phyloP scores from a whole-genome alignment of 2,797 vertebrate genomes.

The Lacerta bilineata region DNA sequence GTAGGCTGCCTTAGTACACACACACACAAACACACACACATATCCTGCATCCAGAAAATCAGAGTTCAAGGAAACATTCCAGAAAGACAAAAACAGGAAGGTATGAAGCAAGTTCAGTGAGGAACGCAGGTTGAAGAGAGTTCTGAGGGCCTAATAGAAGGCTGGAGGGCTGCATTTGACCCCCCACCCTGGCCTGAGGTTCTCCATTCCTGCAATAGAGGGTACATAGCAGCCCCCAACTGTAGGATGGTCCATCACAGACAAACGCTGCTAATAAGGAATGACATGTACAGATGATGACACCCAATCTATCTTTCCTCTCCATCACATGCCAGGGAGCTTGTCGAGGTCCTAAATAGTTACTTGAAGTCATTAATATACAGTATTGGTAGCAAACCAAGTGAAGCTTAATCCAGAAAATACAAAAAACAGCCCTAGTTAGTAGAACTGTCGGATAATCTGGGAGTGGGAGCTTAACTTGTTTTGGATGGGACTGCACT shows the following conservation, averaged over 20 bases:
- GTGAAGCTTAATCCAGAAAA: background rate
- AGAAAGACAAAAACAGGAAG: too few species aligned
- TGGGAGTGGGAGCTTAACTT: background rate
- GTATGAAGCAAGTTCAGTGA: too few species aligned
- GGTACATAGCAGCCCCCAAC: background rate
- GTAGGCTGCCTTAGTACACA: too few species aligned
- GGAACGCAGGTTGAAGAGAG: too few species aligned
- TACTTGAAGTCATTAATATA: background rate
- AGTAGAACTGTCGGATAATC: background rate
- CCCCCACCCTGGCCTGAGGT: too few species aligned
- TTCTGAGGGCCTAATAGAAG: too few species aligned
- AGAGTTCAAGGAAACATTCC: too few species aligned
- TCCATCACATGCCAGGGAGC: background rate
- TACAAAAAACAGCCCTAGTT: too few species aligned
- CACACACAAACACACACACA: too few species aligned
- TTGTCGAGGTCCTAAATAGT: background rate
- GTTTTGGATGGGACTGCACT: background rate
- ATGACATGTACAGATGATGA: background rate
- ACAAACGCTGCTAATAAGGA: background rate
- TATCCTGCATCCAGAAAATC: too few species aligned
- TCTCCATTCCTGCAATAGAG: too few species aligned
- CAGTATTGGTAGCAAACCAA: background rate
- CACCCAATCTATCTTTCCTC: slow-evolving; percentile 1
- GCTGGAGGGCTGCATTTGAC: background rate
- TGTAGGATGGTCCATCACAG: background rate